Conservation (phyloP, 2,888 invertebrate genomes). For the Saturnia pavonia region DNA sequence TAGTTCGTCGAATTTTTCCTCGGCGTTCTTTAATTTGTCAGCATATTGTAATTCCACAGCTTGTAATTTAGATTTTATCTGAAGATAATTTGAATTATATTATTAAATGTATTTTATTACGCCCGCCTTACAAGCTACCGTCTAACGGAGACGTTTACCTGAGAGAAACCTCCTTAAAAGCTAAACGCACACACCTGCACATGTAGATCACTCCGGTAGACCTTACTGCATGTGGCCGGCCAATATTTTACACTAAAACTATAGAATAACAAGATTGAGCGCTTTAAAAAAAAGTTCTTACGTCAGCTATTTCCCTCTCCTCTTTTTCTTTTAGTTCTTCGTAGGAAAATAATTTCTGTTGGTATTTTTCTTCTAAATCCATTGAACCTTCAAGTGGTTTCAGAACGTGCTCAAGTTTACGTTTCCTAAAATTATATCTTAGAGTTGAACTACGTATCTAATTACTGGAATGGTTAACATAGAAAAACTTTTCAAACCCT, state of each 20-base stretch:
- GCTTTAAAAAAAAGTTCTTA: slow-evolving; percentile 34
- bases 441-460: not conserved
- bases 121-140: no score
- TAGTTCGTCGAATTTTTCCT: slow-evolving; percentile 59
- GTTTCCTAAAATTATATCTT: slow-evolving; percentile 53
- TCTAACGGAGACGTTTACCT: no score
- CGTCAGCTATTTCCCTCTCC: slow-evolving; percentile 64
- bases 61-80: slow-evolving; percentile 63
- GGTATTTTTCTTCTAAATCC: slow-evolving; percentile 74
- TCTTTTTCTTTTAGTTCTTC: slow-evolving; percentile 65
- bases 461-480: not conserved
- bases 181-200: no score
- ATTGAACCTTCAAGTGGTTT: slow-evolving; percentile 60
- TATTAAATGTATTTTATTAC: not conserved
- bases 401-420: slow-evolving; percentile 71
- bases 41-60: slow-evolving; percentile 51
- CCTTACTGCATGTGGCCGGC: not conserved
- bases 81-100: slow-evolving; percentile 9
- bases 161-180: no score
- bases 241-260: not conserved
- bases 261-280: not conserved
- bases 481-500: not conserved
- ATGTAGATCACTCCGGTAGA: no score
- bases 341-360: slow-evolving; percentile 59
- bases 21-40: slow-evolving; percentile 50